Evolutionary conservation across 2,888 invertebrate genomes (phyloP).

Genomic region (Apamea anceps): DNA sequence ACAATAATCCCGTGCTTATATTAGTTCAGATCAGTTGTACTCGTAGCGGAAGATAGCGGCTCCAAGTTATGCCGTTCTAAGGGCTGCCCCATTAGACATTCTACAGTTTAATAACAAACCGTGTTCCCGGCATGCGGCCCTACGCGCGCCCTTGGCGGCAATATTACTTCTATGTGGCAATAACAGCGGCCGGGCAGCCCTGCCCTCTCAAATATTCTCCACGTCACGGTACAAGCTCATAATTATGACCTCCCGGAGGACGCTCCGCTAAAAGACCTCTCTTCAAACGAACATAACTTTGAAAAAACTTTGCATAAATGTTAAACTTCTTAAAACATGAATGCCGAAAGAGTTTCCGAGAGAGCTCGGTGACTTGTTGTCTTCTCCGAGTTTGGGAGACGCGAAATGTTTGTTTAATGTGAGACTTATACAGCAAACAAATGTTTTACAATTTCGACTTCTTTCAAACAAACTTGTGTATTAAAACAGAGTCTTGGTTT

Average conservation of each 20-base stretch:
- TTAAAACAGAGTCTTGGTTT: conserved; percentile 10
- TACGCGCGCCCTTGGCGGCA: background rate
- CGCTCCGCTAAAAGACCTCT: conserved; percentile 26
- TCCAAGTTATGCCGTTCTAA: conserved; percentile 11
- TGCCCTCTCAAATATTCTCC: conserved; percentile 12
- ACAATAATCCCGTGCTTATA: background rate
- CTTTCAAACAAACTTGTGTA: conserved; percentile 49
- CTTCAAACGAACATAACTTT: conserved; percentile 50
- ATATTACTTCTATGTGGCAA: conserved; percentile 17
- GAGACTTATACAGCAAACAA: conserved; percentile 27
- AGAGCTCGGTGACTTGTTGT: conserved; percentile 49
- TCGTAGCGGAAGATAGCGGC: background rate
- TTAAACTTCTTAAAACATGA: conserved; percentile 49
- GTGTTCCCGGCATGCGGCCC: conserved; percentile 13
- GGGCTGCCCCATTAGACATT: conserved; percentile 14
- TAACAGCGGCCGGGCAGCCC: conserved; percentile 11
- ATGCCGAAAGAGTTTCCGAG: conserved; percentile 49
- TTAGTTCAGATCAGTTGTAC: conserved; percentile 13
- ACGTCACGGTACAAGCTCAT: conserved; percentile 25
- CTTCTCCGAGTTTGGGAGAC: conserved; percentile 11
- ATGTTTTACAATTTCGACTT: conserved; percentile 20
- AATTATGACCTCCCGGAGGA: conserved; percentile 50
- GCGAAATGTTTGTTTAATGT: conserved; percentile 46
- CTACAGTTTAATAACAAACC: conserved; percentile 38
- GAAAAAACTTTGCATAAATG: conserved; percentile 46